Conservation (phyloP, 2,113 vertebrate genomes). For the Martes martes region DNA sequence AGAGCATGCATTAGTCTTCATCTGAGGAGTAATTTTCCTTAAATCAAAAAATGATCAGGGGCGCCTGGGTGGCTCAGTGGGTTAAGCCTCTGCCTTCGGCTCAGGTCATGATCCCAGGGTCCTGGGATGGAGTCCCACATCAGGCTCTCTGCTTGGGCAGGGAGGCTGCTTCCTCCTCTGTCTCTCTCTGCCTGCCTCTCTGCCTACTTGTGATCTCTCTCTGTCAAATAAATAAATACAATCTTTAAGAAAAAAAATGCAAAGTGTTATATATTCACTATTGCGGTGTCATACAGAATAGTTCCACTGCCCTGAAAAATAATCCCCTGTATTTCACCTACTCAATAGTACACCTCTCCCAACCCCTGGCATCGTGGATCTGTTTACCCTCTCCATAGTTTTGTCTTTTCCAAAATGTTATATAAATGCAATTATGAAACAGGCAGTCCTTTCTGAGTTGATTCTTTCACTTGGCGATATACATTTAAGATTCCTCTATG, state of each 20-base stretch:
- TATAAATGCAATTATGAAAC: background rate
- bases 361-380: accelerated
- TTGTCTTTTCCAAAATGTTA: background rate
- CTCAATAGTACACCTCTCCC: background rate
- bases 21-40: background rate
- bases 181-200: no score
- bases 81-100: no score
- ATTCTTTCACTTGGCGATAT: background rate
- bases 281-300: no score
- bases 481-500: accelerated
- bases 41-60: background rate
- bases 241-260: no score
- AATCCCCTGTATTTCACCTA: background rate
- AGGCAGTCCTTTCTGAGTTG: background rate
- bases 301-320: background rate
- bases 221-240: no score
- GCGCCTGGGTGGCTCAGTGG: no score
- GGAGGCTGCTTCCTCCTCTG: no score
- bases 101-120: no score
- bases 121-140: no score
- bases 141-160: no score
- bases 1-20: accelerated
- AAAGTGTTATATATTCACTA: no score
- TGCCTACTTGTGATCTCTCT: no score
- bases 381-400: background rate